Evolutionary conservation across 92 coral and sea anemone genomes (phyloP).

Genomic region (Siderastrea radians): DNA sequence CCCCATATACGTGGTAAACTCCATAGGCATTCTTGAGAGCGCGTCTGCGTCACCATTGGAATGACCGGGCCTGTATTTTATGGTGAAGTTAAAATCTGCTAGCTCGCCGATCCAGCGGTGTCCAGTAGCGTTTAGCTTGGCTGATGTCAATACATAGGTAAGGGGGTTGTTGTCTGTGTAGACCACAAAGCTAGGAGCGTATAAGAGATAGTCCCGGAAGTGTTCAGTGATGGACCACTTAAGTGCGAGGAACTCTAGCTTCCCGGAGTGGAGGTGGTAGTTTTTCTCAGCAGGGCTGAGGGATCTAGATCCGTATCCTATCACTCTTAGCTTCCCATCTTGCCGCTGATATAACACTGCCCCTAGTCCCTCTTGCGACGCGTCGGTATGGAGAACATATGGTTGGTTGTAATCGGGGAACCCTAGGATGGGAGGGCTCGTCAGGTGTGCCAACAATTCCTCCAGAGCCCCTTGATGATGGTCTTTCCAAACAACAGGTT

Average conservation of each 20-base stretch:
- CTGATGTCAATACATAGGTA: too few species aligned
- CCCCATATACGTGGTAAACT: conserved; percentile 35
- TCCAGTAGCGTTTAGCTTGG: too few species aligned
- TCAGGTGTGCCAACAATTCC: too few species aligned
- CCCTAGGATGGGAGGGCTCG: too few species aligned
- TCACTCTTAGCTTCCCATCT: background rate
- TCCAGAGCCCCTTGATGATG: too few species aligned
- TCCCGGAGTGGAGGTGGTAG: background rate
- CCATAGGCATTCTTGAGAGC: conserved; percentile 59
- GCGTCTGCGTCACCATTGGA: conserved; percentile 53
- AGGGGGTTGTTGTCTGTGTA: background rate
- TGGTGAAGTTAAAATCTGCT: conserved; percentile 55
- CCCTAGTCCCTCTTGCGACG: too few species aligned
- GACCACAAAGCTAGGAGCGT: too few species aligned
- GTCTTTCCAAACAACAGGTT: too few species aligned
- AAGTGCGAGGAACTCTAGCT: background rate
- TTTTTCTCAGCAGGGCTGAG: background rate
- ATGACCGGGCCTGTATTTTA: conserved; percentile 61
- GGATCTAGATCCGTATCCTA: background rate
- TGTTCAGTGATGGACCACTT: conserved; percentile 6
- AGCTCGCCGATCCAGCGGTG: conserved; percentile 38
- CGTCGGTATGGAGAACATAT: too few species aligned
- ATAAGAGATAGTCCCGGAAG: background rate
- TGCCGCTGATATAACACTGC: background rate
- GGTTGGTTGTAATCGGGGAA: too few species aligned